These are phyloP conservation scores for Temnopleurus reevesii DNA, from an alignment of 53 echinoderm and acorn worm species.

Conservation along the genomic window DNA sequence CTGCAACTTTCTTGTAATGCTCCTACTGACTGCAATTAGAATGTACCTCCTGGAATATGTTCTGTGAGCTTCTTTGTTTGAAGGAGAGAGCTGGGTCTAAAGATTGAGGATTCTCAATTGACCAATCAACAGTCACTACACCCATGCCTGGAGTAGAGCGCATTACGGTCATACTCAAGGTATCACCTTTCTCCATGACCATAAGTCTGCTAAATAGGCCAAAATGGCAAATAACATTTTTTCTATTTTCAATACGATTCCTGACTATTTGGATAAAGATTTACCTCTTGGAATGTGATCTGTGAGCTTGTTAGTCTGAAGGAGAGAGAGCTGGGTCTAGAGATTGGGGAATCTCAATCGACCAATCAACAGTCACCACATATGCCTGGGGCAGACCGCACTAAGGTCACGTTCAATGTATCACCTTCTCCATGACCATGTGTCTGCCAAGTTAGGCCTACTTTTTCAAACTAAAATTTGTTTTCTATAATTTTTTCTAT, in stretches of 20 bases:
- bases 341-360: slow-evolving; percentile 72
- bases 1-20: too few species aligned
- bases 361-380: slow-evolving; percentile 76
- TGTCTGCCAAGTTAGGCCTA: too few species aligned
- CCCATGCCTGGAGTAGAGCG: slow-evolving; percentile 85
- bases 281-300: slow-evolving; percentile 71
- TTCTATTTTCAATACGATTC: too few species aligned
- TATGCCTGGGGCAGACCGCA: slow-evolving; percentile 78
- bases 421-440: too few species aligned
- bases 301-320: slow-evolving; percentile 73
- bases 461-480: too few species aligned
- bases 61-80: slow-evolving; percentile 66
- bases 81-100: slow-evolving; percentile 72
- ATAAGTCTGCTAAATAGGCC: too few species aligned
- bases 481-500: too few species aligned
- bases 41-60: slow-evolving; percentile 70
- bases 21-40: too few species aligned
- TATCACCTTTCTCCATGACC: slow-evolving; percentile 85
- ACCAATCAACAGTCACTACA: slow-evolving; percentile 76
- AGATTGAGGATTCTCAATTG: slow-evolving; percentile 72
- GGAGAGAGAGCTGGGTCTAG: slow-evolving; percentile 64
- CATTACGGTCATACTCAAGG: slow-evolving; percentile 77
- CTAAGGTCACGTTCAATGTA: slow-evolving; percentile 77
- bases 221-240: too few species aligned
- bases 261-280: too few species aligned